These are phyloP conservation scores for Athripsodes cinereus DNA, from an alignment of 2,888 invertebrate genomes.

Conservation along the genomic window DNA sequence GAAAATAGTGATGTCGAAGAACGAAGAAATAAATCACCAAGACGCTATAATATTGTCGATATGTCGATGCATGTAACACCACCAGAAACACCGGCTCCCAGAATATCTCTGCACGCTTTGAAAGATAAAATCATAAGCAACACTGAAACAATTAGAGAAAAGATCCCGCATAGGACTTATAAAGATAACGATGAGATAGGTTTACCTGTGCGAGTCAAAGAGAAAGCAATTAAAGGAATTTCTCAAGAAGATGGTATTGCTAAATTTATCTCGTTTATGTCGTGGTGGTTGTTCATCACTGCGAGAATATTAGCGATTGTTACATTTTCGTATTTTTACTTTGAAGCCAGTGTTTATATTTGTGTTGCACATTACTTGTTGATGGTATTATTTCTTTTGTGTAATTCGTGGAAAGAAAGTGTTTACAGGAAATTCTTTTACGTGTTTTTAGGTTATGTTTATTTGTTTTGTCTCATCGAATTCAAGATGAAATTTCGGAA, in stretches of 20 bases:
- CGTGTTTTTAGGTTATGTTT: constrained; percentile 66
- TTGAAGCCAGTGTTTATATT: constrained; percentile 53
- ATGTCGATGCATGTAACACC: constrained; percentile 25
- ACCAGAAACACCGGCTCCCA: constrained; percentile 23
- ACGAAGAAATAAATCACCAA: constrained; percentile 20
- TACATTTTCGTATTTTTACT: constrained; percentile 63
- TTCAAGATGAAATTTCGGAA: constrained; percentile 72
- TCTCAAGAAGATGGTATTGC: constrained; percentile 71
- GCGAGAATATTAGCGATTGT: constrained; percentile 65
- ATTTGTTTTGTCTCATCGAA: constrained; percentile 70
- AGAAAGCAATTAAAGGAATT: constrained; percentile 55
- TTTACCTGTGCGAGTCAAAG: constrained; percentile 39
- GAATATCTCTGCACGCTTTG: constrained; percentile 32
- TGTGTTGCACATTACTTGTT: constrained; percentile 58
- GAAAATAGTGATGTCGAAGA: constrained; percentile 27
- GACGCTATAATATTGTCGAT: constrained; percentile 23
- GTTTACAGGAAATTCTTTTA: constrained; percentile 53
- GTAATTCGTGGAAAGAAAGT: constrained; percentile 50
- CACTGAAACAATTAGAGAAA: constrained; percentile 30
- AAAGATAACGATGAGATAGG: constrained; percentile 32
- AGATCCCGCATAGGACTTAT: constrained; percentile 22
- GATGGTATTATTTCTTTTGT: constrained; percentile 59
- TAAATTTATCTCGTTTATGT: constrained; percentile 61
- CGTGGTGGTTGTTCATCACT: constrained; percentile 72
- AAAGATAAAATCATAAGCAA: constrained; percentile 41